Evolutionary conservation across 2,113 vertebrate genomes (phyloP).

Genomic region (Poicephalus gulielmi): DNA sequence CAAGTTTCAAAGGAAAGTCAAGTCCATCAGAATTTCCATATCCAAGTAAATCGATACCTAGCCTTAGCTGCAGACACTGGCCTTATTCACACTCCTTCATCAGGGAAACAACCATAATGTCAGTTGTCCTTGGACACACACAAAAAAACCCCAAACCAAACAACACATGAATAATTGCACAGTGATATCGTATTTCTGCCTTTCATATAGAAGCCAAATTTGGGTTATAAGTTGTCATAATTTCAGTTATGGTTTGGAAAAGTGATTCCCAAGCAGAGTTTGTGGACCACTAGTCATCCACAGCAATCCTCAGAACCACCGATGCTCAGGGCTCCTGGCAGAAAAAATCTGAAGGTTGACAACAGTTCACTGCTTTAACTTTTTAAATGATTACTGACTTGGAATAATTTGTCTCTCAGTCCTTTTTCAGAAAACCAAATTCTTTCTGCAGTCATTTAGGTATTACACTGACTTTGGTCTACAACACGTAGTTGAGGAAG

Average conservation of each 20-base stretch:
- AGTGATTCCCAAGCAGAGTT: background rate
- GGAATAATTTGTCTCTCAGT: background rate
- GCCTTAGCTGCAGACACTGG: background rate
- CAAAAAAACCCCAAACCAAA: background rate
- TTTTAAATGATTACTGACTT: background rate
- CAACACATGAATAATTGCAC: background rate
- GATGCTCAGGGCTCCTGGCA: background rate
- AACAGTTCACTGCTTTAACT: background rate
- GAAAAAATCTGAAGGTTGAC: background rate
- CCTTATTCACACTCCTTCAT: background rate
- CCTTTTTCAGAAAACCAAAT: background rate
- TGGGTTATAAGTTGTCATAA: background rate
- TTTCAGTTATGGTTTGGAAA: background rate
- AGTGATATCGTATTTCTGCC: background rate
- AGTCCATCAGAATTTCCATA: constrained; percentile 12
- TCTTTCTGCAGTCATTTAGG: background rate
- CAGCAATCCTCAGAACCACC: background rate
- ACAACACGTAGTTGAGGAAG: background rate
- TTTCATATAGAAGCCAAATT: background rate
- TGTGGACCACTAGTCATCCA: background rate
- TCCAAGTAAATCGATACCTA: background rate
- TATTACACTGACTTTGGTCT: background rate
- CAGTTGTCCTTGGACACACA: background rate
- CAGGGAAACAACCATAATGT: background rate
- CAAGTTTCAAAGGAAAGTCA: constrained; percentile 47